Percentiles rank a stretch among this genome's conserved stretches.
Conservation (phyloP, 1,140 invertebrate genomes). For the Bombus breviceps region DNA sequence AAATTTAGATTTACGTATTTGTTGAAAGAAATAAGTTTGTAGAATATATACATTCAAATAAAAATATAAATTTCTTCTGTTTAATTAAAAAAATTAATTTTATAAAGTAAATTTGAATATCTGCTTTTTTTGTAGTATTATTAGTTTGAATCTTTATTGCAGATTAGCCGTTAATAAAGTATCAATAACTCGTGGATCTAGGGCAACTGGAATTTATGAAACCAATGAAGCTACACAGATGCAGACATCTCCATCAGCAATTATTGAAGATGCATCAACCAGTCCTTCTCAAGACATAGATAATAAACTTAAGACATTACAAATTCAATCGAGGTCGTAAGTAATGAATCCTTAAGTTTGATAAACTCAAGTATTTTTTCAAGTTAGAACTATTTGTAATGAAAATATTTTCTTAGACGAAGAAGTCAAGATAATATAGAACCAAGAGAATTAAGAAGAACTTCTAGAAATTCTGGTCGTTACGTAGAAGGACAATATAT, state of each 20-base stretch:
- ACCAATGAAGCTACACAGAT: slow-evolving; percentile 68
- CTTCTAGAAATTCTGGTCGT: slow-evolving; percentile 78
- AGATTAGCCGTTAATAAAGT: slow-evolving; percentile 73
- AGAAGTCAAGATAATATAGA: slow-evolving; percentile 75
- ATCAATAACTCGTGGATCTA: slow-evolving; percentile 69
- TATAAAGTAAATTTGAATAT: background rate
- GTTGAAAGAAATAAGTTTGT: background rate
- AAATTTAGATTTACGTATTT: background rate
- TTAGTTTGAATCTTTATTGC: slow-evolving; percentile 53
- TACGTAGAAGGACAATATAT: slow-evolving; percentile 80
- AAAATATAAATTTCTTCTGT: background rate
- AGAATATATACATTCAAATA: background rate
- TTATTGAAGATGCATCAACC: slow-evolving; percentile 72
- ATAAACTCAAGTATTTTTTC: background rate
- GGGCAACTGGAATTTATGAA: slow-evolving; percentile 72
- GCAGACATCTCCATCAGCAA: slow-evolving; percentile 70
- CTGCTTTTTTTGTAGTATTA: slow-evolving; percentile 7
- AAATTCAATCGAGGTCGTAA: slow-evolving; percentile 78
- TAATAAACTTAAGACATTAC: slow-evolving; percentile 76
- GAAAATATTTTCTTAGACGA: slow-evolving; percentile 58
- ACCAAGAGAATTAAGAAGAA: slow-evolving; percentile 76
- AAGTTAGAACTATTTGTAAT: background rate
- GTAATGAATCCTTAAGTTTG: slow-evolving; percentile 49
- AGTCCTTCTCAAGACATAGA: slow-evolving; percentile 79
- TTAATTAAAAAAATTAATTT: background rate